Conservation (phyloP, 2,113 vertebrate genomes). For the Pelecanoides urinatrix region DNA sequence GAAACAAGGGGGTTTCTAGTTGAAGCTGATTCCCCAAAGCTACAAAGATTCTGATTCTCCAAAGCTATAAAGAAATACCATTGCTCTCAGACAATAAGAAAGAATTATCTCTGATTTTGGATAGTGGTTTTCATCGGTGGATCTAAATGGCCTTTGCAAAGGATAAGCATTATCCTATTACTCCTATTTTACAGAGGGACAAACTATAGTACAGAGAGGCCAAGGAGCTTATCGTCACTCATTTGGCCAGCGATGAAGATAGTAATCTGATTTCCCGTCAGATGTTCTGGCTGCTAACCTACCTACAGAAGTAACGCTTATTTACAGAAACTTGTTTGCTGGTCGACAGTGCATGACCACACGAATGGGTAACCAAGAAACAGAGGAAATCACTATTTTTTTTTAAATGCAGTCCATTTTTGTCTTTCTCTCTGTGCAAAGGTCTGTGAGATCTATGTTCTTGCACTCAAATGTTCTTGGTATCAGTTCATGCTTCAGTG, state of each 20-base stretch:
- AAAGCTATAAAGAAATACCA: not conserved
- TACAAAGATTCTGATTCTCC: not conserved
- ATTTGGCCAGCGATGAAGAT: not conserved
- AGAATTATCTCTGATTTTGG: not conserved
- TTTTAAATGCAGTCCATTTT: not conserved
- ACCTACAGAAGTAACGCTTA: not conserved
- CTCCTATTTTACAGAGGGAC: not conserved
- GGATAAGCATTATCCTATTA: not conserved
- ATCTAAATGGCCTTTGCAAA: not conserved
- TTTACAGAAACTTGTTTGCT: not conserved
- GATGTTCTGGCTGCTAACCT: not conserved
- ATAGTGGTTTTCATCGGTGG: not conserved
- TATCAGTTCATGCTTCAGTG: not conserved
- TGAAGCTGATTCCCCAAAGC: not conserved
- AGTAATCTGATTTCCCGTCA: not conserved
- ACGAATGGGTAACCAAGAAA: not conserved
- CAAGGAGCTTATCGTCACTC: not conserved
- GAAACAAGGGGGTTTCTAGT: not conserved
- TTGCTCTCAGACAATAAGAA: not conserved
- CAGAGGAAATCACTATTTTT: not conserved
- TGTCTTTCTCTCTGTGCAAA: not conserved
- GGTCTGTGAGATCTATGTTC: not conserved
- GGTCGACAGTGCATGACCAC: not conserved
- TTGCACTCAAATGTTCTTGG: not conserved
- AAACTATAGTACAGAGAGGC: not conserved